These are phyloP conservation scores for Coenobita brevimanus DNA, from an alignment of 1,140 invertebrate genomes.

Conservation along the genomic window DNA sequence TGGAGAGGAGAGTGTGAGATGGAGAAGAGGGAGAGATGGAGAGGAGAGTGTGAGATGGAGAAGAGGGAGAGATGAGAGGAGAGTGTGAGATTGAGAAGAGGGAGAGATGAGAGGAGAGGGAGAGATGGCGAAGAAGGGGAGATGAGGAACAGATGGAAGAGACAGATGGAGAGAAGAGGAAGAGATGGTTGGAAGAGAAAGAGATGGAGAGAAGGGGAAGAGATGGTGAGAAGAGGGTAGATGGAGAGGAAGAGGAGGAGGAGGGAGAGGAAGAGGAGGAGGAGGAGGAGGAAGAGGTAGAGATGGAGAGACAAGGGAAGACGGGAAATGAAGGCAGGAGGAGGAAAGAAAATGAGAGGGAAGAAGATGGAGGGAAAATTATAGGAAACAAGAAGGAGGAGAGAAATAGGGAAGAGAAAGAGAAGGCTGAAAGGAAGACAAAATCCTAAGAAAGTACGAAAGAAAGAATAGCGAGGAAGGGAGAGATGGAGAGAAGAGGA, in stretches of 20 bases:
- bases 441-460: no score
- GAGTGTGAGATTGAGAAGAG: no score
- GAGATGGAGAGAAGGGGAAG: neutral
- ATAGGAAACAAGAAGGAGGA: no score
- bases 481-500: no score
- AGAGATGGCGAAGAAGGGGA: neutral
- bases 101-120: neutral
- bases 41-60: neutral
- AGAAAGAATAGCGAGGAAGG: no score
- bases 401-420: no score
- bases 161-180: neutral
- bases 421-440: no score
- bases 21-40: neutral
- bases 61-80: neutral
- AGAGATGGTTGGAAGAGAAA: neutral
- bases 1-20: conserved; percentile 25
- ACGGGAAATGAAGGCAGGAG: neutral
- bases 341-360: neutral
- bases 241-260: no score
- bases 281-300: no score
- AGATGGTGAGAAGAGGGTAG: no score
- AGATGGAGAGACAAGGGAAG: neutral
- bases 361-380: neutral
- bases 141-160: neutral
- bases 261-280: neutral